Evolutionary conservation across 2,113 vertebrate species (phyloP).

Genomic region (Mystacornis crossleyi): DNA sequence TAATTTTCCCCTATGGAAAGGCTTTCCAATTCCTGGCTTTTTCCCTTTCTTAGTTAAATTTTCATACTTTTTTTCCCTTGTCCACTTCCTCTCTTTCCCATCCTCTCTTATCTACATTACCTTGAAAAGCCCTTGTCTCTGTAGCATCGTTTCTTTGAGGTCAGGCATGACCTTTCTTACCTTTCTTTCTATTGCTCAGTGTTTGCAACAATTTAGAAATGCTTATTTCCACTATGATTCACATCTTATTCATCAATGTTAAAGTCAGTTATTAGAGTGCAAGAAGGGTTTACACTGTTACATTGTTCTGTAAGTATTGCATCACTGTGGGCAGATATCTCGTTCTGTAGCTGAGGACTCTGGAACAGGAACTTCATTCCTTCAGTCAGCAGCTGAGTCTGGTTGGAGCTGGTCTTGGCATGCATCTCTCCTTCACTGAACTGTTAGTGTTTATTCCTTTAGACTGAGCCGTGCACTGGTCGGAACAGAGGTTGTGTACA

Average conservation of each 20-base stretch:
- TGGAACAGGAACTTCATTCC: not conserved
- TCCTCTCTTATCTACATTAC: not conserved
- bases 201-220: not conserved
- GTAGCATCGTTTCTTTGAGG: not conserved
- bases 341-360: not conserved
- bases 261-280: not conserved
- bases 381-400: not conserved
- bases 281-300: not conserved
- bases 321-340: not conserved
- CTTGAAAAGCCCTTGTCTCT: not conserved
- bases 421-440: not conserved
- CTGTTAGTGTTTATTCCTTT: not conserved
- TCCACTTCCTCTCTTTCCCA: not conserved
- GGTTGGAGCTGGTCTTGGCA: not conserved
- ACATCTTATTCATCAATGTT: not conserved
- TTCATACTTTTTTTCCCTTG: not conserved
- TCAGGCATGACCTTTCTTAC: not conserved
- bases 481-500: not conserved
- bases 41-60: not conserved
- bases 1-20: not conserved
- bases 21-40: not conserved
- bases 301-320: not conserved
- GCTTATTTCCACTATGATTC: not conserved
- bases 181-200: not conserved
- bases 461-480: not conserved